Evolutionary conservation across 2,113 vertebrate genomes (phyloP).

Genomic region (Passer montanus): DNA sequence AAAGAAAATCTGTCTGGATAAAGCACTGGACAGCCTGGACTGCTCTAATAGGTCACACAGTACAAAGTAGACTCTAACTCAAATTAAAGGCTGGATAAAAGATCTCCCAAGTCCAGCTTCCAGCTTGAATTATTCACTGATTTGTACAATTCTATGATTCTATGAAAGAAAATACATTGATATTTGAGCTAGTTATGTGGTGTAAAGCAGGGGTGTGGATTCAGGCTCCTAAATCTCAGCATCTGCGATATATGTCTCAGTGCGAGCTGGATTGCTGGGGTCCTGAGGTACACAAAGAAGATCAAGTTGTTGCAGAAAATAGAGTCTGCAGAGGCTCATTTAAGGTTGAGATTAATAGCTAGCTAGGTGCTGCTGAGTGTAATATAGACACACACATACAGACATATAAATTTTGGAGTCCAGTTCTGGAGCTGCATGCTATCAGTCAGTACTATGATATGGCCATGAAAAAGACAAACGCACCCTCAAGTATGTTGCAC

Average conservation of each 20-base stretch:
- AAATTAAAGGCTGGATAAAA: background rate
- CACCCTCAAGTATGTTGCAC: background rate
- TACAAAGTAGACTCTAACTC: background rate
- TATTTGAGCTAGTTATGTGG: background rate
- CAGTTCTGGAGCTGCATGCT: background rate
- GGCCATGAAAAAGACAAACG: background rate
- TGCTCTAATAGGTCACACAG: background rate
- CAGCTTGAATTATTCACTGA: background rate
- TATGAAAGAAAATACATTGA: background rate
- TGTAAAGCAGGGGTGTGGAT: background rate
- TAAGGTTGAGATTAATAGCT: background rate
- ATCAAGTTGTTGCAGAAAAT: background rate
- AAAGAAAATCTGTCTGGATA: background rate
- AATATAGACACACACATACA: background rate
- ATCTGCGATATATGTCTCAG: background rate
- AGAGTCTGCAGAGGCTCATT: background rate
- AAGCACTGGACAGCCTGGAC: background rate
- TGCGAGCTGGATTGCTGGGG: background rate
- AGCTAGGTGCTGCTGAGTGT: background rate
- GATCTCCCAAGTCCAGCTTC: background rate
- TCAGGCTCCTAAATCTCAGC: background rate
- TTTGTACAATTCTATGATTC: background rate
- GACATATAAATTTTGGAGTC: background rate
- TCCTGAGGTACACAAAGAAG: background rate
- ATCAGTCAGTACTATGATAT: background rate